Base-by-base conservation (phyloP, 2,888 invertebrate species). In the Drosophila algonquin region DNA sequence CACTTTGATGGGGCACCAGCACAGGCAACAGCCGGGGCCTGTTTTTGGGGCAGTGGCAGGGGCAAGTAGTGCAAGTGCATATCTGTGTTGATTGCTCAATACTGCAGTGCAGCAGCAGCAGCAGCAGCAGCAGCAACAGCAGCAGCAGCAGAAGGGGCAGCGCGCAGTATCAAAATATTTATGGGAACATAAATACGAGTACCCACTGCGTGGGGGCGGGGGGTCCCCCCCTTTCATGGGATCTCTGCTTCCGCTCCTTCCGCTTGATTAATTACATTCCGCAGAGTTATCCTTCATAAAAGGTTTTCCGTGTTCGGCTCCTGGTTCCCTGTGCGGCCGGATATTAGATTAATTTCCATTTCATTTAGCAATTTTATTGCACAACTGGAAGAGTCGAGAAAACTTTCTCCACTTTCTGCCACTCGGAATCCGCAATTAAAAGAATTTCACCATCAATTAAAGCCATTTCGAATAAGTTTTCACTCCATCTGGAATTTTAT, bases 1-100 rank as follows among this genome's bases (percentile, higher is more conserved):
- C 89, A 79, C 85, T 89, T 85, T 84, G 67, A 64, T 52, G 69
- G 68, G 59, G 48, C 61, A 69, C 18, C 18, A 48, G 52, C 62
- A 14, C 61, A 68, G 27, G 47, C 59, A 51, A 30, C 21, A 52
- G 24, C 21, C 35, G 21, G 32, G 16, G 46, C 14, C 27, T 21
- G 47, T 14, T 35, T 35, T 14, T 14, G 35, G 14, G 50, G 24
- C 59, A 62, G 48, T n/a, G 40, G 50, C 55, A 9, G 10, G n/a
- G 47, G 54, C 45, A 48, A 58, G 18, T 69, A 63, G 63, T 63
- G 64, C 48, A 64, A 63, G 64, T 65, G 21, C 27, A 45, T 58
- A 69, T 69, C 67, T 67, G 70, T 67, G 59, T 67, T 67, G 70
- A 67, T 67, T 69, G 67, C 70, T 67, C 51, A 50, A 70, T 50